Evolutionary conservation across 1,140 invertebrate species (phyloP).

Genomic region (Melitaea cinxia): DNA sequence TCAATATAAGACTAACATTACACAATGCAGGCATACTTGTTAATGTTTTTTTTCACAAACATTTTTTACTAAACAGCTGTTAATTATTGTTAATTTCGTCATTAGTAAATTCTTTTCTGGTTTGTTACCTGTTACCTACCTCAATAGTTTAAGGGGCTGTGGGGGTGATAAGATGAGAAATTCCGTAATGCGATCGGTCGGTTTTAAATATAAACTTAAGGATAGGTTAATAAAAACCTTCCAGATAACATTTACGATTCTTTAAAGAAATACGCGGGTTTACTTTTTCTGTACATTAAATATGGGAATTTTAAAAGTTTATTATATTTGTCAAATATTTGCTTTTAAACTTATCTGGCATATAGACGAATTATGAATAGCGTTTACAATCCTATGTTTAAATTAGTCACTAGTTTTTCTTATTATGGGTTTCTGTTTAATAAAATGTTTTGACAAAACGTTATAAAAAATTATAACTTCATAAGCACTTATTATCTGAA

Average conservation of each 20-base stretch:
- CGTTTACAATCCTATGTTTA: too few relatives aligned
- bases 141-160: not conserved
- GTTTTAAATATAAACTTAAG: not conserved
- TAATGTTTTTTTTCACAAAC: slow-evolving; percentile 2
- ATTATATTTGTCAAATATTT: not conserved
- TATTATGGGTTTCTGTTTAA: too few relatives aligned
- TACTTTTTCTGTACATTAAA: not conserved
- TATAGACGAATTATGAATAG: not conserved
- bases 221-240: slow-evolving; percentile 3
- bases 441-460: too few relatives aligned
- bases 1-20: not conserved
- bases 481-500: too few relatives aligned
- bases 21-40: not conserved
- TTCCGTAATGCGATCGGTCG: not conserved
- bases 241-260: not conserved
- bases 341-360: not conserved
- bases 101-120: slow-evolving; percentile 13
- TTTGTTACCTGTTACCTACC: slow-evolving; percentile 16
- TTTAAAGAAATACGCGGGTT: not conserved
- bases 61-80: slow-evolving; percentile 20
- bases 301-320: not conserved
- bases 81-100: slow-evolving; percentile 3
- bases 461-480: too few relatives aligned
- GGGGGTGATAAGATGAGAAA: not conserved
- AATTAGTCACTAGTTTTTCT: too few relatives aligned